These are phyloP conservation scores for Lophius americanus DNA, from an alignment of 2,797 vertebrate genomes.

Conservation along the genomic window DNA sequence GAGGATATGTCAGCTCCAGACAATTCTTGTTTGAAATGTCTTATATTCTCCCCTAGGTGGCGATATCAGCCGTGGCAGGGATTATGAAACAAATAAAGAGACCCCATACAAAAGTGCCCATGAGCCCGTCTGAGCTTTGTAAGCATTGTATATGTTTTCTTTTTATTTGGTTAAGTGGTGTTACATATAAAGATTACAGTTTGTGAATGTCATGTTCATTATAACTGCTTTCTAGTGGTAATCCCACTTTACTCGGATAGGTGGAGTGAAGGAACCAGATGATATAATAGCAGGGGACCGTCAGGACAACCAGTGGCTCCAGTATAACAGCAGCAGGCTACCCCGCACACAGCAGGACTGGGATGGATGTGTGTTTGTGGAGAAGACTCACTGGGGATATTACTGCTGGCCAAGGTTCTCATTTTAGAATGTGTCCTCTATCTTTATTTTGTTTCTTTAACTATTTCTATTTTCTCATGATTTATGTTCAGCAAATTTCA, in stretches of 20 bases:
- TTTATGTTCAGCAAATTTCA: background rate
- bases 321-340: conserved; percentile 89
- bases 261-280: conserved; percentile 75
- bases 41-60: conserved; percentile 84
- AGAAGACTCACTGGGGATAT: conserved; percentile 99
- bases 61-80: conserved; percentile 94
- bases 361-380: conserved; percentile 91
- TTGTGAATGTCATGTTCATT: background rate
- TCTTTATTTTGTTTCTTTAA: background rate
- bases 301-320: conserved; percentile 93
- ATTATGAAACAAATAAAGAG: conserved; percentile 96
- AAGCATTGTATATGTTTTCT: conserved; percentile 58
- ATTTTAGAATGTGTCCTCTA: conserved; percentile 5
- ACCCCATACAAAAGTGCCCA: conserved; percentile 89
- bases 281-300: conserved; percentile 88
- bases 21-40: conserved; percentile 11
- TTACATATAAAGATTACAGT: background rate
- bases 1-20: too few species aligned
- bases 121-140: conserved; percentile 91
- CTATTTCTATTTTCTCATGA: background rate
- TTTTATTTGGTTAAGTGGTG: background rate
- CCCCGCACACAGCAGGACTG: conserved; percentile 90
- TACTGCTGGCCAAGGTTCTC: conserved; percentile 93
- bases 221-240: background rate
- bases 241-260: conserved; percentile 62